These are phyloP conservation scores for Todus mexicanus DNA, from an alignment of 2,797 vertebrate genomes.

Conservation along the genomic window DNA sequence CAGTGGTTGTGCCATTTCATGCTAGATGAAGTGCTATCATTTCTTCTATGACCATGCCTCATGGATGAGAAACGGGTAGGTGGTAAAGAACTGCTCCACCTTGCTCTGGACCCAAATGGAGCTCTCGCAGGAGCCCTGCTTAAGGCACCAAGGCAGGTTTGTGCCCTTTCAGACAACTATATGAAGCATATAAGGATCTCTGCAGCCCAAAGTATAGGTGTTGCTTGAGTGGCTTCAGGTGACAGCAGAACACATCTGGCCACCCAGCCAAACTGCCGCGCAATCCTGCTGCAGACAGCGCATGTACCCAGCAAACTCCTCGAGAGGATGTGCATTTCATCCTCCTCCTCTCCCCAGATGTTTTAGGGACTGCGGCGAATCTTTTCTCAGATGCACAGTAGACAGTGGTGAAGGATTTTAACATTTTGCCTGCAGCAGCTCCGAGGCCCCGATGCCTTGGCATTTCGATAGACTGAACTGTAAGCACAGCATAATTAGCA, in stretches of 20 bases:
- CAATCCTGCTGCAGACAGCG: neutral
- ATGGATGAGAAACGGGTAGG: neutral
- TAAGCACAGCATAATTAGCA: slow-evolving; percentile 33
- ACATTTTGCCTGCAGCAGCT: slow-evolving; percentile 50
- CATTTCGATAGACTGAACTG: slow-evolving; percentile 34
- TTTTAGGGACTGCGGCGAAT: neutral
- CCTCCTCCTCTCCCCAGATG: neutral
- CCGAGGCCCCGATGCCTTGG: slow-evolving; percentile 21
- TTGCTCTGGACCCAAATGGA: neutral
- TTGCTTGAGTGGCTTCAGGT: neutral
- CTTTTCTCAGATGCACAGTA: neutral
- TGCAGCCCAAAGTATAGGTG: neutral
- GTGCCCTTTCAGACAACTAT: neutral
- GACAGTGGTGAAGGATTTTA: neutral
- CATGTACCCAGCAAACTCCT: neutral
- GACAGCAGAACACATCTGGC: neutral
- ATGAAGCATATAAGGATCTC: neutral
- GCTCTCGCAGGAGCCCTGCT: neutral
- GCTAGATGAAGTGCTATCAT: neutral
- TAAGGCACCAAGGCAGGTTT: neutral
- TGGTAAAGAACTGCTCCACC: neutral
- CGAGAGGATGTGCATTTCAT: rapidly evolving
- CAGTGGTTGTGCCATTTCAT: rapidly evolving
- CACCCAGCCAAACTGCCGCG: neutral
- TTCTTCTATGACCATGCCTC: neutral